A percentile compares a stretch with the other conserved stretches of the same genome.
Evolutionary conservation across 2,797 vertebrate genomes (phyloP).

Genomic region (Parotocinclus haroldoi): DNA sequence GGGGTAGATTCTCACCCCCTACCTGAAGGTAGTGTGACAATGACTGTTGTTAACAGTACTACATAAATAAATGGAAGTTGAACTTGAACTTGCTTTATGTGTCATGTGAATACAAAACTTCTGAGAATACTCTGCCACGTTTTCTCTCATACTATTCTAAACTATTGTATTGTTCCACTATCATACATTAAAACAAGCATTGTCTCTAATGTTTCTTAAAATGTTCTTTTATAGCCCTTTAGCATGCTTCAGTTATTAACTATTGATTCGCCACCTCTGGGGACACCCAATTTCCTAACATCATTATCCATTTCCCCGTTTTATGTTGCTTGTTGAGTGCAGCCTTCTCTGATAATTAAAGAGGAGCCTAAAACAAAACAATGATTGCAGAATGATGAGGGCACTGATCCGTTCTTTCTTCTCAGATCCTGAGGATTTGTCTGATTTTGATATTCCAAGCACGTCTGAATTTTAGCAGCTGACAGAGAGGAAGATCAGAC

Average conservation of each 20-base stretch:
- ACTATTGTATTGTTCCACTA: background rate
- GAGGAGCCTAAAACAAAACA: conserved; percentile 43
- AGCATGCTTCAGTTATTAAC: conserved; percentile 27
- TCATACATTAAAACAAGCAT: background rate
- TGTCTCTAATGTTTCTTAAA: conserved; percentile 1
- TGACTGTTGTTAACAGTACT: no score
- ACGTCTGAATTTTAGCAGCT: conserved; percentile 56
- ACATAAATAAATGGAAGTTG: no score
- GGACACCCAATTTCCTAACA: conserved; percentile 33
- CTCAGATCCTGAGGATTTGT: conserved; percentile 42
- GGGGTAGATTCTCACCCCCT: no score
- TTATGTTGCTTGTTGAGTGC: conserved; percentile 30
- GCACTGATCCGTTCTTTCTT: conserved; percentile 10
- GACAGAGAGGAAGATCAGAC: conserved; percentile 31
- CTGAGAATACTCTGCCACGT: no score
- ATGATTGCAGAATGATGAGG: conserved; percentile 40
- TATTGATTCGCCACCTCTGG: conserved; percentile 39
- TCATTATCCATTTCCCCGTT: conserved; percentile 36
- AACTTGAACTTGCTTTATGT: no score
- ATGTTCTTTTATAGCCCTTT: conserved; percentile 21
- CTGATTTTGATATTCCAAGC: conserved; percentile 54
- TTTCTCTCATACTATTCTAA: no score
- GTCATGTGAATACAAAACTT: no score
- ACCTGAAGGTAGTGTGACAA: no score
- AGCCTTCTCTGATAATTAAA: conserved; percentile 46